Evolutionary conservation across 1,140 invertebrate genomes (phyloP).

Genomic region (Polyergus mexicanus): DNA sequence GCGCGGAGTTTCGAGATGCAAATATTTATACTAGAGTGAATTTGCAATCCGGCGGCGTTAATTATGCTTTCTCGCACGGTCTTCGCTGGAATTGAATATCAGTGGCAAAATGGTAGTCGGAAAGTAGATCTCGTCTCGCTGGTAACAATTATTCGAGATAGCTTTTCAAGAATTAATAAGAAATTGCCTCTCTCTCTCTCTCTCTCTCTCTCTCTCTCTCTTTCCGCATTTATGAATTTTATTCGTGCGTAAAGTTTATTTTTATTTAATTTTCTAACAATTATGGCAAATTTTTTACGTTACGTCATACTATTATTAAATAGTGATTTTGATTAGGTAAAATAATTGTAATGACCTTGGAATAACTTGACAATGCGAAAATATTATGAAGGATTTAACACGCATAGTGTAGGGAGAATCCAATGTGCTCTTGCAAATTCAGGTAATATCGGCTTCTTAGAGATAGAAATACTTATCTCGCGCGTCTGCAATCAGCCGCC

Average conservation of each 20-base stretch:
- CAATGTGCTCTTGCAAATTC: not conserved
- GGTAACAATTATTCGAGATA: conserved; percentile 43
- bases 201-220: no score
- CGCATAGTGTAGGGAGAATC: conserved; percentile 1
- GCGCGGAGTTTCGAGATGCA: conserved; percentile 23
- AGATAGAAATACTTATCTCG: conserved; percentile 19
- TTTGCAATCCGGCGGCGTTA: conserved; percentile 51
- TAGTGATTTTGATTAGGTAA: not conserved
- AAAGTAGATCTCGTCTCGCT: conserved; percentile 15
- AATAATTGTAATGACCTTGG: not conserved
- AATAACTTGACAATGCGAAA: not conserved
- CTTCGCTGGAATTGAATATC: conserved; percentile 45
- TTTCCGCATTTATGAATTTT: not conserved
- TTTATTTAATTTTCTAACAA: no score
- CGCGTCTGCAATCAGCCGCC: conserved; percentile 29
- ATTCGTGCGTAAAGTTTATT: not conserved
- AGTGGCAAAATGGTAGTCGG: conserved; percentile 23
- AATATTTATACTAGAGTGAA: conserved; percentile 60
- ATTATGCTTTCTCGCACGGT: conserved; percentile 56
- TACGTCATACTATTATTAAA: not conserved
- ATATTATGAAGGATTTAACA: not conserved
- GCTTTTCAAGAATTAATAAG: conserved; percentile 32
- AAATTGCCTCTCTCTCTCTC: not conserved
- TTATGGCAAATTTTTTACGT: not conserved
- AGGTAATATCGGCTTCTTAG: conserved; percentile 27